Evolutionary conservation across 1,140 invertebrate genomes (phyloP).

Genomic region (Rhyzopertha dominica): DNA sequence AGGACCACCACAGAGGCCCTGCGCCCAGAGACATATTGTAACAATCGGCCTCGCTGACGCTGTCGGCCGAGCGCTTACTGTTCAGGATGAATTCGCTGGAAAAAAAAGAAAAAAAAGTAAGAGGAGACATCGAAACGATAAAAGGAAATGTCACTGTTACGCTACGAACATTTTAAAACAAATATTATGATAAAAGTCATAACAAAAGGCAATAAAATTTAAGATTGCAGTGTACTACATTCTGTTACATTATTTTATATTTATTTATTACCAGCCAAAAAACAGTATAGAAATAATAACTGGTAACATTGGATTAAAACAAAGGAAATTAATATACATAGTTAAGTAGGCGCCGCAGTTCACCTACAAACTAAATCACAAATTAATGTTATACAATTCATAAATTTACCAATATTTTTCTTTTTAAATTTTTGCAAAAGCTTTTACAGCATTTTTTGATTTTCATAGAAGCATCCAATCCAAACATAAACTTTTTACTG

Average conservation of each 20-base stretch:
- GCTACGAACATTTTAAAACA: not conserved
- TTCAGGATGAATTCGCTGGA: slow-evolving; percentile 38
- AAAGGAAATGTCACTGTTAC: not conserved
- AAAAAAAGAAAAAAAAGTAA: slow-evolving; percentile 17
- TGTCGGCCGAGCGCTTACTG: slow-evolving; percentile 54
- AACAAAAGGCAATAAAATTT: not conserved
- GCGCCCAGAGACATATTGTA: slow-evolving; percentile 90
- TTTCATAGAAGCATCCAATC: too few species aligned
- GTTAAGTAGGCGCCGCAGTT: too few species aligned
- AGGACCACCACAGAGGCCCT: slow-evolving; percentile 97
- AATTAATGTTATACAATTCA: too few species aligned
- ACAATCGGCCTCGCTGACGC: slow-evolving; percentile 53
- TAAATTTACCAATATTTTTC: too few species aligned
- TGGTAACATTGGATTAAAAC: too few species aligned
- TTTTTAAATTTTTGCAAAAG: too few species aligned
- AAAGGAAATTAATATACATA: too few species aligned
- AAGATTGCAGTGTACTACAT: not conserved
- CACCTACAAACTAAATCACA: too few species aligned
- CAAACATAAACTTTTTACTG: too few species aligned
- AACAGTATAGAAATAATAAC: too few species aligned
- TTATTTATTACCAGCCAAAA: slow-evolving; percentile 3
- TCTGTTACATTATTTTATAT: not conserved
- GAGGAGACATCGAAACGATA: not conserved
- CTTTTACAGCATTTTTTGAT: too few species aligned
- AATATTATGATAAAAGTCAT: not conserved